phyloP scores from a whole-genome alignment of 2,113 vertebrate genomes.

The Notiomystis cincta region DNA sequence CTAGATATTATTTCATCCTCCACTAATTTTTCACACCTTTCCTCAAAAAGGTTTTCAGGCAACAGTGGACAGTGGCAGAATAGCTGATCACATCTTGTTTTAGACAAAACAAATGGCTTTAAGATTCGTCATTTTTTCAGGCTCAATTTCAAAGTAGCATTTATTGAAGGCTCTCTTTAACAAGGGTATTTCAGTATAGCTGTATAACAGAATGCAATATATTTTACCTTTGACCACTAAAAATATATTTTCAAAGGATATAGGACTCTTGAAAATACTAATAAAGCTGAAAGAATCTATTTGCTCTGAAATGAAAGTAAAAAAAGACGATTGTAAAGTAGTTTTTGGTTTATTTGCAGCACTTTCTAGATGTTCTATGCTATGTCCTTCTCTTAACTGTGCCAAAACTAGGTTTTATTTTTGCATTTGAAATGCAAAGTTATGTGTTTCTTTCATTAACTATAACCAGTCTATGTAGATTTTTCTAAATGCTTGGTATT shows the following conservation, averaged over 20 bases:
- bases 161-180: slow-evolving; percentile 5
- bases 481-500: background rate
- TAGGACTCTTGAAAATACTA: background rate
- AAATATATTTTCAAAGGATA: slow-evolving; percentile 5
- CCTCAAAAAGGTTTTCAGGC: background rate
- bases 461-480: background rate
- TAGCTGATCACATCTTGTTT: background rate
- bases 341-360: background rate
- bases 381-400: background rate
- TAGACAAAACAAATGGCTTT: background rate
- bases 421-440: background rate
- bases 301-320: background rate
- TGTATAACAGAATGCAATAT: background rate
- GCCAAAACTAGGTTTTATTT: background rate
- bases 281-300: background rate
- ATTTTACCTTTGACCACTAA: background rate
- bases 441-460: background rate
- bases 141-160: slow-evolving; percentile 12
- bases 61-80: background rate
- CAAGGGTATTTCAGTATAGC: background rate
- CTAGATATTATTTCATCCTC: background rate
- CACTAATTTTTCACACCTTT: background rate
- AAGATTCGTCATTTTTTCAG: background rate
- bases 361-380: background rate
- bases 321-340: background rate